Evolutionary conservation across 2,888 invertebrate species (phyloP), one percentile per base, ranked within the genome.

Genomic region (Acronicta aceris): DNA sequence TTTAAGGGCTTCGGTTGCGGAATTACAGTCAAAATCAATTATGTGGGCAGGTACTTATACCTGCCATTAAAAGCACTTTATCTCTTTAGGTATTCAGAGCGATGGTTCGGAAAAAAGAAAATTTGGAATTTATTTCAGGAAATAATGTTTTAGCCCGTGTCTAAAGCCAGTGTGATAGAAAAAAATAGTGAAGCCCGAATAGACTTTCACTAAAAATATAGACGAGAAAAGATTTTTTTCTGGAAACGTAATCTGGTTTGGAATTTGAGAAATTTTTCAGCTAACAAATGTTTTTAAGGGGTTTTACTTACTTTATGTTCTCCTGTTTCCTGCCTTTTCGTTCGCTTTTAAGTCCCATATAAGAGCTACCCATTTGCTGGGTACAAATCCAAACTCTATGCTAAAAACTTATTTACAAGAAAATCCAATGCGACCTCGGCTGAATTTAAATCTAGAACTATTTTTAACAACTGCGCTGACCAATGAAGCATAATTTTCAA

Each of bases 1-100:
- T 70, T 69, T 71, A 72, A 66, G 55, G 70, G 64, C 74, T 60
- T 66, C 71, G 65, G 65, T 67, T 63, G 57, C 61, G 67, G 78
- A 74, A 80, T 79, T 79, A 79, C 80, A 79, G 74, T 78, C 80
- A 80, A 79, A 79, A 80, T 80, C 79, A 79, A 79, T 79, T 79
- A 80, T 74, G 78, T 78, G 76, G 78, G 63, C 62, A 60, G 61
- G 69, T 78, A 68, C 80, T 78, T 76, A 74, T 71, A 76, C 65
- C 72, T 78, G 76, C 80, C 81, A 80, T 79, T 79, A 80, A 78
- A 78, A 79, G 76, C 80, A 78, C 76, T 76, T 79, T 72, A 79
- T 79, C 71, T 76, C 66, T 73, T 76, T 72, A 78, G 71, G 67
- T 74, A 80, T 78, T 74, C 72, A 65, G 67, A 66, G 66, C 65